Evolutionary conservation across 2,113 vertebrate genomes (phyloP), one percentile per base, ranked within the genome.

Genomic region (Limanda limanda): DNA sequence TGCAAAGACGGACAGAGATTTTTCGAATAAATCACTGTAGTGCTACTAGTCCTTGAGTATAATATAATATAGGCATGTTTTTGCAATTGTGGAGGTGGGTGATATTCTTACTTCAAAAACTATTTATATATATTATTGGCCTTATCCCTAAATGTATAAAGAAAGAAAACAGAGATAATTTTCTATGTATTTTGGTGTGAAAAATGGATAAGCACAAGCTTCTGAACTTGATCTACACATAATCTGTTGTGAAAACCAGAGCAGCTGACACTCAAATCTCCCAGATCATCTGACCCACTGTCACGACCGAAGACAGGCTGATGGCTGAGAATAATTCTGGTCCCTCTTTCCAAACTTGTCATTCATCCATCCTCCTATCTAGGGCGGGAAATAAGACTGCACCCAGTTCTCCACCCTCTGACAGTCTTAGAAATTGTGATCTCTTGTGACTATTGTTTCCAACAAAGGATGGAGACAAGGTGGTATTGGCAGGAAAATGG

Each of bases 231-330:
- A 5, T 12, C 17, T 70, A 78, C 24, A 71, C 18, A 54, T 78
- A 78, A 87, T 76, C 71, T 23, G 1, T 25, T 62, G 27, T 71
- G 71, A 45, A 84, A 64, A 57, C 74, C 69, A 72, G 68, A 76
- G 54, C 67, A 84, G 71, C 67, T 71, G 77, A 86, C 37, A 81
- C 52, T 84, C 71, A 87, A 79, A 79, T 85, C 79, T 83, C 56
- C 31, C 68, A 79, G 84, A 76, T 86, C 71, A 79, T 78, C 78
- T 79, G 86, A 87, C 82, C 70, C 59, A 23, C 66, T 72, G 83
- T 88, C 70, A 88, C 85, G 74, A 86, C 75, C 61, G 65, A 25
- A 90, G 84, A 76, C 78, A 82, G 74, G 60, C 54, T 45, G 64
- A 79, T 21, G 42, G 68, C 76, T 68, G 56, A 84, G 67, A 87